Percentiles rank a stretch among this genome's conserved stretches.
Conservation (phyloP, 2,888 invertebrate species). For the Lithophane socia region DNA sequence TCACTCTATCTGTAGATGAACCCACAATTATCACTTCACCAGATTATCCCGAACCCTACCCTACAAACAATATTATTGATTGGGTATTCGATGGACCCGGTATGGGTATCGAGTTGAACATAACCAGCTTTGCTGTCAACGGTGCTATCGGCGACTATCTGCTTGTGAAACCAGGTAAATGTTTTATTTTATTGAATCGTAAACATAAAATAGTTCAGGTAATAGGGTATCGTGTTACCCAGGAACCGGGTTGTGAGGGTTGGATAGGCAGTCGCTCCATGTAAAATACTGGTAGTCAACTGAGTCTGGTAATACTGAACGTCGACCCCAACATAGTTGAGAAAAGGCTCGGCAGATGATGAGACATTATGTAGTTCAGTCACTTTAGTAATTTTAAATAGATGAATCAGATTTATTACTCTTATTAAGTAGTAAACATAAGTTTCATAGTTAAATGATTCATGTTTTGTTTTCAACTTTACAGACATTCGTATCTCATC, state of each 20-base stretch:
- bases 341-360: not conserved
- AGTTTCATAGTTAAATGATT: constrained; percentile 24
- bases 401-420: constrained; percentile 4
- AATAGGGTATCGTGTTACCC: not conserved
- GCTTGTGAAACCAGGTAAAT: constrained; percentile 84
- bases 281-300: not conserved
- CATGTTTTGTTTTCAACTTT: constrained; percentile 23
- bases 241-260: not conserved
- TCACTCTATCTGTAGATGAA: constrained; percentile 73
- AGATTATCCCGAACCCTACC: constrained; percentile 78
- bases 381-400: not conserved
- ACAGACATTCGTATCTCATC: constrained; percentile 5
- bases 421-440: not conserved
- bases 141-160: constrained; percentile 82
- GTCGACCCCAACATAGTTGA: too few species aligned
- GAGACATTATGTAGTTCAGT: not conserved
- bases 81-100: constrained; percentile 84
- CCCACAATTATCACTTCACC: constrained; percentile 78
- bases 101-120: constrained; percentile 84
- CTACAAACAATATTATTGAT: constrained; percentile 77
- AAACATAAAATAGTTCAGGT: not conserved
- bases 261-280: not conserved
- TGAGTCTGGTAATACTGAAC: not conserved
- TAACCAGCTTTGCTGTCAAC: constrained; percentile 81
- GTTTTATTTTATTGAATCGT: not conserved